Evolutionary conservation across 2,888 invertebrate genomes (phyloP).

Genomic region (Rapana venosa): DNA sequence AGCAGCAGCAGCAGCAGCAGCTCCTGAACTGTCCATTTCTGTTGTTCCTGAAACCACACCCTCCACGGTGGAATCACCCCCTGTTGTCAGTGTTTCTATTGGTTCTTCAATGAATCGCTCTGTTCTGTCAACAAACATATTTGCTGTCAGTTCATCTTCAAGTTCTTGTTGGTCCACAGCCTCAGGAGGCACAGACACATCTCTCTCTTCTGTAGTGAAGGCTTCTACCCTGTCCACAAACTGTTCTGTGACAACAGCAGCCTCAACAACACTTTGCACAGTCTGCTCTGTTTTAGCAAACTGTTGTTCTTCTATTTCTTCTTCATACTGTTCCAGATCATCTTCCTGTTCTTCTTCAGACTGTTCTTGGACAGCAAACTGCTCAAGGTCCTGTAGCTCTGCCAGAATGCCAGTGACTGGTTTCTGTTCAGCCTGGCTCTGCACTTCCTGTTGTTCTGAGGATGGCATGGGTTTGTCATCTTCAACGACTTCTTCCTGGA

Average conservation of each 20-base stretch:
- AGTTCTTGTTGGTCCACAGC: not conserved
- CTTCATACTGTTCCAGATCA: slow-evolving; percentile 42
- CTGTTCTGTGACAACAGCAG: not conserved
- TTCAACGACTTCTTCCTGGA: slow-evolving; percentile 30
- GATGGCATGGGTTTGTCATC: slow-evolving; percentile 24
- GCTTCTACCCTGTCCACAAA: slow-evolving; percentile 37
- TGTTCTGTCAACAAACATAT: slow-evolving; percentile 53
- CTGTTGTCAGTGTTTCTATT: slow-evolving; percentile 36
- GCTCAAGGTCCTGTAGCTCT: slow-evolving; percentile 49
- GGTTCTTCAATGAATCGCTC: slow-evolving; percentile 54
- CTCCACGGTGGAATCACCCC: slow-evolving; percentile 32
- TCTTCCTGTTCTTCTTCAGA: slow-evolving; percentile 66
- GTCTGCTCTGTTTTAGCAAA: not conserved
- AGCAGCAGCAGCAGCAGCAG: not conserved
- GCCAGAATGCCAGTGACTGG: slow-evolving; percentile 44
- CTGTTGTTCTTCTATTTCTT: slow-evolving; percentile 37
- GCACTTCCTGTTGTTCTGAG: slow-evolving; percentile 26
- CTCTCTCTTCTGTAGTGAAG: slow-evolving; percentile 37
- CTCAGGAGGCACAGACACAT: not conserved
- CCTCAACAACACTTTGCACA: not conserved
- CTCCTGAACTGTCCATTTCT: not conserved
- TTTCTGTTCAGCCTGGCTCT: slow-evolving; percentile 27
- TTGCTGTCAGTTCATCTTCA: slow-evolving; percentile 5
- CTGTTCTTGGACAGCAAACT: slow-evolving; percentile 43
- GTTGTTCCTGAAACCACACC: slow-evolving; percentile 24